A percentile compares a stretch with the other conserved stretches of the same genome.
phyloP scores from a whole-genome alignment of 2,888 invertebrate genomes.

The Trichogramma evanescens region DNA sequence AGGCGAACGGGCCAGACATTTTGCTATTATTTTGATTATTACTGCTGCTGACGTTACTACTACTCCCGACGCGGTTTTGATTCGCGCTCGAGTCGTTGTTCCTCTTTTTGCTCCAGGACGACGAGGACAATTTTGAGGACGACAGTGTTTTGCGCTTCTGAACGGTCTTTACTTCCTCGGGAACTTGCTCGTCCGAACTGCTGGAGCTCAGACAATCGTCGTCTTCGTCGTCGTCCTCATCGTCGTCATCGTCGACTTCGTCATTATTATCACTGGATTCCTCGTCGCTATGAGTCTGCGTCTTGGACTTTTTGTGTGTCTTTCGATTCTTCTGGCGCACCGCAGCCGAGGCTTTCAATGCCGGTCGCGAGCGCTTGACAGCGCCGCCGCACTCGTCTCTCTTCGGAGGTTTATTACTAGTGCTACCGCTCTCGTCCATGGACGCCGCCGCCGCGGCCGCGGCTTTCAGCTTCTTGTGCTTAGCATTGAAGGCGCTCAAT shows the following conservation, averaged over 20 bases:
- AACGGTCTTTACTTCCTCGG: conserved; percentile 1
- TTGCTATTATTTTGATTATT: conserved; percentile 19
- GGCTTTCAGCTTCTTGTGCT: conserved; percentile 45
- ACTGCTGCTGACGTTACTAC: not conserved
- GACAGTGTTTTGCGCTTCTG: not conserved
- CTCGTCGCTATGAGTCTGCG: conserved; percentile 28
- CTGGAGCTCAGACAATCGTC: conserved; percentile 35
- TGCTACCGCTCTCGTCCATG: conserved; percentile 18
- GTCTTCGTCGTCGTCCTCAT: conserved; percentile 41
- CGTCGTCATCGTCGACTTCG: conserved; percentile 33
- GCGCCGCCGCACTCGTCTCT: conserved; percentile 22
- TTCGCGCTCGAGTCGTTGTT: conserved; percentile 23
- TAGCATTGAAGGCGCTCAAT: conserved; percentile 70
- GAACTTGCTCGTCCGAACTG: conserved; percentile 30
- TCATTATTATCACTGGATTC: conserved; percentile 23
- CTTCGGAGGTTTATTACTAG: conserved; percentile 29
- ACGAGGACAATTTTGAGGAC: conserved; percentile 24
- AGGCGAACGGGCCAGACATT: conserved; percentile 39
- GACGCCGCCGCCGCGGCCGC: conserved; percentile 9
- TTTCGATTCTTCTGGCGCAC: not conserved
- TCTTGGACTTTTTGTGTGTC: not conserved
- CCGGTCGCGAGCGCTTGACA: too few relatives aligned
- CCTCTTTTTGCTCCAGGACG: conserved; percentile 27
- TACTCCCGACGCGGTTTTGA: conserved; percentile 7
- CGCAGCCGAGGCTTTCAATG: not conserved